Percentiles rank a stretch among this genome's conserved stretches.
These are phyloP conservation scores for Ladona fulva DNA, from an alignment of 1,140 invertebrate genomes.

Conservation along the genomic window DNA sequence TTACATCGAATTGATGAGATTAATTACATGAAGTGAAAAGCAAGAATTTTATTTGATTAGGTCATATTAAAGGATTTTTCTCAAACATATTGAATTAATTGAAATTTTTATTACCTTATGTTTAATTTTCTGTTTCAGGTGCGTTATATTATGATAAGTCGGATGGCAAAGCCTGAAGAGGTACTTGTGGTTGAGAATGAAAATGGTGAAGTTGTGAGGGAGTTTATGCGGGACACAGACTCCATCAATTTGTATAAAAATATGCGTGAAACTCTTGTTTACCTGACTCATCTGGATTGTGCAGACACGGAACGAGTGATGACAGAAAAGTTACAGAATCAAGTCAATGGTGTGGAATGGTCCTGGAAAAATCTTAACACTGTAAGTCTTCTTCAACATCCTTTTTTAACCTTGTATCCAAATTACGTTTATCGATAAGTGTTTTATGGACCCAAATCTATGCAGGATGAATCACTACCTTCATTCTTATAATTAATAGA, in stretches of 20 bases:
- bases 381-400: constrained; percentile 36
- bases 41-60: no score
- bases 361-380: constrained; percentile 99
- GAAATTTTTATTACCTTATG: no score
- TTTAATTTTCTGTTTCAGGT: no score
- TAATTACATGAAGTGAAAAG: no score
- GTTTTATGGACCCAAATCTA: no score
- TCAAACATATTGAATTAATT: no score
- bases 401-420: neutral
- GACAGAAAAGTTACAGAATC: constrained; percentile 97
- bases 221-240: constrained; percentile 99
- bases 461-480: no score
- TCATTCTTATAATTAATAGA: no score
- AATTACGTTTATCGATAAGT: no score
- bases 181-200: constrained; percentile 99
- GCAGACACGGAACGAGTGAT: constrained; percentile 96
- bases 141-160: constrained; percentile 96
- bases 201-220: constrained; percentile 97
- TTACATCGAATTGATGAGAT: no score
- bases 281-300: constrained; percentile 97
- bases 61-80: no score
- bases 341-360: constrained; percentile 98
- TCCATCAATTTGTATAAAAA: constrained; percentile 99
- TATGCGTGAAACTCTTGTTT: constrained; percentile 98
- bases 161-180: constrained; percentile 99